A percentile compares a stretch with the other conserved stretches of the same genome.
phyloP scores from a whole-genome alignment of 2,113 vertebrate species.

The Polypterus senegalus region DNA sequence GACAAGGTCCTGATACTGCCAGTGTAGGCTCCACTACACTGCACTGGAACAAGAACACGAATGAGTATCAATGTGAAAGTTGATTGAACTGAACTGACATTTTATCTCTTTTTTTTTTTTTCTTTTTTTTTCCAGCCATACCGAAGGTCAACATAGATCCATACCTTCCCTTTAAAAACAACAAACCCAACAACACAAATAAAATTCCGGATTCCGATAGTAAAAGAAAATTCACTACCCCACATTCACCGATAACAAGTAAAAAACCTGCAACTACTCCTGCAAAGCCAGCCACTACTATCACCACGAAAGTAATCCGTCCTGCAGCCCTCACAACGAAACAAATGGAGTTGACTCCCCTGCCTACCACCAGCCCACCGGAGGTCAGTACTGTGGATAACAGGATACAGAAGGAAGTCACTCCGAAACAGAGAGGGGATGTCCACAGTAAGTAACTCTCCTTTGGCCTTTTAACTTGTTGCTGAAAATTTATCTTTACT shows the following conservation, averaged over 20 bases:
- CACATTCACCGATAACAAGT: constrained; percentile 34
- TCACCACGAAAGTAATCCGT: constrained; percentile 24
- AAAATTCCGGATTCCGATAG: constrained; percentile 54
- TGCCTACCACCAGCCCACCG: constrained; percentile 26
- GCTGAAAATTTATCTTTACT: neutral
- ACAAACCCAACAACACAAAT: constrained; percentile 36
- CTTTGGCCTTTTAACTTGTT: neutral
- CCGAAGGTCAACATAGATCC: constrained; percentile 64
- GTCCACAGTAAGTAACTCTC: constrained; percentile 77
- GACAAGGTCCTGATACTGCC: no score
- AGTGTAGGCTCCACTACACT: no score
- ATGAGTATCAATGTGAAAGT: no score
- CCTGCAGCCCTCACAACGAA: constrained; percentile 3
- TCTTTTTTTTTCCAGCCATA: constrained; percentile 40
- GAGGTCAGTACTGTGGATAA: constrained; percentile 60
- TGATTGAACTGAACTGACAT: no score
- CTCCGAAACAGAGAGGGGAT: constrained; percentile 83
- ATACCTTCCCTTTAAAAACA: constrained; percentile 39
- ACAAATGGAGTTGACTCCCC: neutral
- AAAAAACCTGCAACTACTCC: constrained; percentile 26
- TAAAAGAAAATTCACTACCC: constrained; percentile 43
- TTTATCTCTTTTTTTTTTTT: constrained; percentile 12
- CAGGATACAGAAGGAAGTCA: constrained; percentile 66
- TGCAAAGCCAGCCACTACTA: constrained; percentile 20
- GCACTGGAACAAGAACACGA: no score